Evolutionary conservation across 2,113 vertebrate genomes (phyloP).

Genomic region (Cyprinodon brontotheroides): DNA sequence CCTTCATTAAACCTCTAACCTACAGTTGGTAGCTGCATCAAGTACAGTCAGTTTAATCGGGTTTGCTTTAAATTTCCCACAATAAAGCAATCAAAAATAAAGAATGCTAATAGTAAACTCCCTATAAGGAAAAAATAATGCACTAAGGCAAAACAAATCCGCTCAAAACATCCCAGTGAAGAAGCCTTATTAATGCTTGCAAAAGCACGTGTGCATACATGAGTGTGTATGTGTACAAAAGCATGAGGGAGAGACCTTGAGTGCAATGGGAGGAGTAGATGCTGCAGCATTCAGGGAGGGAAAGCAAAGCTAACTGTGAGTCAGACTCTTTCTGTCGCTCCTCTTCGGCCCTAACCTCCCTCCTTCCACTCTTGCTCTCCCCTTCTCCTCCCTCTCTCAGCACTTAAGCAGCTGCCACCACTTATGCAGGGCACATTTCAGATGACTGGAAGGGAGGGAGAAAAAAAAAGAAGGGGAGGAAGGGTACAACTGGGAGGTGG

Average conservation of each 20-base stretch:
- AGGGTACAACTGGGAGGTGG: conserved; percentile 45
- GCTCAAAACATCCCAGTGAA: conserved; percentile 45
- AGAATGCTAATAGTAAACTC: conserved; percentile 63
- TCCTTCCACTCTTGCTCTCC: conserved; percentile 66
- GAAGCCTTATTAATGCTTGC: conserved; percentile 52
- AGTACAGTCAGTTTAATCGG: conserved; percentile 64
- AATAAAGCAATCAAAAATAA: conserved; percentile 63
- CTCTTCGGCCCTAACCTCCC: conserved; percentile 58
- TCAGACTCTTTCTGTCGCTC: conserved; percentile 67
- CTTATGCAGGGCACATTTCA: conserved; percentile 78
- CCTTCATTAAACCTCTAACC: conserved; percentile 24
- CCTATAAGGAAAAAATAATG: conserved; percentile 80
- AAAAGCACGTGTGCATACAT: conserved; percentile 14
- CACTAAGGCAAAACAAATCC: conserved; percentile 51
- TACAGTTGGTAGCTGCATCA: conserved; percentile 44
- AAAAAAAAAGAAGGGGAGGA: conserved; percentile 27
- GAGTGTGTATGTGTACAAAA: conserved; percentile 5
- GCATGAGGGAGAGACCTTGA: conserved; percentile 63
- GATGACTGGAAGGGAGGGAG: conserved; percentile 62
- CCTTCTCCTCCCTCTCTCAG: conserved; percentile 69
- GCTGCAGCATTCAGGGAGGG: conserved; percentile 76
- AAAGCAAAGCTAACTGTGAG: conserved; percentile 82
- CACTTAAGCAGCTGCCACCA: conserved; percentile 85
- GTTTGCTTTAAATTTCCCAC: conserved; percentile 80
- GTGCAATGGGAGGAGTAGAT: conserved; percentile 76